Evolutionary conservation across 2,797 vertebrate species (phyloP), one percentile per base, ranked within the genome.

Genomic region (Microctenopoma stevenorrisi): DNA sequence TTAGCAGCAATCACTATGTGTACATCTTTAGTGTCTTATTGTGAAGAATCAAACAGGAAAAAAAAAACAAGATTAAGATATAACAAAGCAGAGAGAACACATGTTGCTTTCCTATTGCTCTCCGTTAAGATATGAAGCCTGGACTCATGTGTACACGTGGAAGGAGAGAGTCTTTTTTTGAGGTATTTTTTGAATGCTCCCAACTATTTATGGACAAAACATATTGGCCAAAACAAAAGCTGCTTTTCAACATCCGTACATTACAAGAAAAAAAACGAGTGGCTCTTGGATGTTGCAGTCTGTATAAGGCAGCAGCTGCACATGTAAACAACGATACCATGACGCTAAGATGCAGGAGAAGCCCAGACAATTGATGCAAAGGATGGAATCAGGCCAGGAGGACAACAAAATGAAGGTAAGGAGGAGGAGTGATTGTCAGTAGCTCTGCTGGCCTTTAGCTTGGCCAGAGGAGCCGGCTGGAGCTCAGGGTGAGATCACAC

Each of bases 401-500:
- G n/a, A 25, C 55, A 37, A 12, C 33, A 9, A 18, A 35, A 15
- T 33, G 7, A 35, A 2, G 33, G 33, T 35, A 35, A 48, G 16
- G 13, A 35, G 12, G 14, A 62, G 47, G 49, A 25, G 22, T 38
- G 79, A 76, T 70, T 78, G 72, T 86, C 81, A 40, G 4, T 52
- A 46, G 46, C 62, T 54, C 42, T 64, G 51, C 43, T 25, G 1
- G 3, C 55, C 52, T 49, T 16, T 30, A 13, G 28, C 11, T 30
- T 38, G 70, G 75, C 44, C 44, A 47, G 43, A n/a, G 18, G 50
- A 66, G 22, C 48, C n/a, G 33, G 28, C 7, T n/a, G 9, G 43
- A 64, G 43, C 71, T 38, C 15, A 4, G 51, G 51, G 44, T 38
- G 33, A 42, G 10, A 72, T 98, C 95, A 98, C 93, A 98, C 97